These are phyloP conservation scores for Varanus salvator DNA, from an alignment of 2,113 vertebrate species.

Conservation along the genomic window DNA sequence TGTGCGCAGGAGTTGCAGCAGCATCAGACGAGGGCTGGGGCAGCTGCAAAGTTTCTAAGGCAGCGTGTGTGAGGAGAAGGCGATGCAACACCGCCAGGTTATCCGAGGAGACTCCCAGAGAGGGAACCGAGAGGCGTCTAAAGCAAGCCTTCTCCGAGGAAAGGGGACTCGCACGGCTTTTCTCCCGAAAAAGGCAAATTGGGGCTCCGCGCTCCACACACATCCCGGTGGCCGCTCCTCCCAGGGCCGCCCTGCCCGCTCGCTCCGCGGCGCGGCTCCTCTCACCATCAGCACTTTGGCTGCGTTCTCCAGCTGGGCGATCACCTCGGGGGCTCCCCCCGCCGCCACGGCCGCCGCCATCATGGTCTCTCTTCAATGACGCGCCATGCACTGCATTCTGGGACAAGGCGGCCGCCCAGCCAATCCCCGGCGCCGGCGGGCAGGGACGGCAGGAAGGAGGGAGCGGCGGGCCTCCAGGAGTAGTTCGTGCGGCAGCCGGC, in stretches of 20 bases:
- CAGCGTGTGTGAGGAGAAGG: neutral
- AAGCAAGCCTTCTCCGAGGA: neutral
- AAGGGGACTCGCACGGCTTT: neutral
- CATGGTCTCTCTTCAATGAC: slow-evolving; percentile 97
- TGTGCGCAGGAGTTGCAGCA: neutral
- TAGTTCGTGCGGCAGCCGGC: no score
- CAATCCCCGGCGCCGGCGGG: slow-evolving; percentile 44
- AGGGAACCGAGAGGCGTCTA: neutral
- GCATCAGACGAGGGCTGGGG: neutral
- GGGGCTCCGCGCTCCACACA: neutral
- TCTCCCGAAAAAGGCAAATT: neutral
- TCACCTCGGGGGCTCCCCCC: slow-evolving; percentile 92
- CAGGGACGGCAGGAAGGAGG: neutral
- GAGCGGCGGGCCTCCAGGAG: neutral
- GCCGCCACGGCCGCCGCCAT: slow-evolving; percentile 86
- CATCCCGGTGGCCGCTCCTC: neutral
- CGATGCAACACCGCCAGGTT: neutral
- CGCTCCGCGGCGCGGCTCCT: slow-evolving; percentile 22
- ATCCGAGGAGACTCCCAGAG: neutral
- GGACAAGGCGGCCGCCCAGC: slow-evolving; percentile 74
- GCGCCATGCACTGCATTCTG: slow-evolving; percentile 94
- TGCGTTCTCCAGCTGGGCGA: slow-evolving; percentile 98
- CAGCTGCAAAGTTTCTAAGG: neutral
- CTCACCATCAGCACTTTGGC: slow-evolving; percentile 99
- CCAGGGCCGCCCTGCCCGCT: slow-evolving; percentile 1